phyloP scores from a whole-genome alignment of 2,888 invertebrate species.

The Lacanobia wlatinum region DNA sequence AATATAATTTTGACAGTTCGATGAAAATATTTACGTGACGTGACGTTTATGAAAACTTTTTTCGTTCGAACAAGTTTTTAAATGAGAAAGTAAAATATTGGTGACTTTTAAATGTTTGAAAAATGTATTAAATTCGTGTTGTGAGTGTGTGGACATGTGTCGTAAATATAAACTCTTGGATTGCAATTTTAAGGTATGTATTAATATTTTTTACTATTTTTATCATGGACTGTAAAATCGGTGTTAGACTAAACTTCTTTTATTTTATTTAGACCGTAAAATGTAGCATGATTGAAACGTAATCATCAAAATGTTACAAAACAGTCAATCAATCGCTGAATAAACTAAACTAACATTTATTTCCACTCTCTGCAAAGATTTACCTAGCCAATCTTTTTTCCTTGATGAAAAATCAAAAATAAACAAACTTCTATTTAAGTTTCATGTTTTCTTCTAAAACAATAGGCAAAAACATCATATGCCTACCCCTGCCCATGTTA shows the following conservation, averaged over 20 bases:
- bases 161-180: slow-evolving; percentile 47
- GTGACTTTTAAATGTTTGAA: slow-evolving; percentile 30
- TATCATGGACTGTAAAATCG: not conserved
- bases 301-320: not conserved
- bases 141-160: slow-evolving; percentile 61
- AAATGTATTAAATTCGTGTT: slow-evolving; percentile 37
- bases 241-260: slow-evolving; percentile 4
- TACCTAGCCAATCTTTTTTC: too few relatives aligned
- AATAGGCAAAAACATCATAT: not conserved
- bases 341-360: not conserved
- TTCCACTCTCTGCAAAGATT: not conserved
- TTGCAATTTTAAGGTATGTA: slow-evolving; percentile 60
- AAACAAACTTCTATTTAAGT: not conserved
- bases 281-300: not conserved
- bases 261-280: not conserved
- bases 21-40: slow-evolving; percentile 83
- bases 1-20: slow-evolving; percentile 85
- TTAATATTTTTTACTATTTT: not conserved
- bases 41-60: slow-evolving; percentile 72
- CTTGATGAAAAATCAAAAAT: not conserved
- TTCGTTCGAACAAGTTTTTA: slow-evolving; percentile 36
- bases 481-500: not conserved
- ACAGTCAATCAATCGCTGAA: not conserved
- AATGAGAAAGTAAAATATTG: slow-evolving; percentile 31
- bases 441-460: too few relatives aligned